These are phyloP conservation scores for Micronycteris hirsuta DNA, from an alignment of 2,113 vertebrate species.

Conservation along the genomic window DNA sequence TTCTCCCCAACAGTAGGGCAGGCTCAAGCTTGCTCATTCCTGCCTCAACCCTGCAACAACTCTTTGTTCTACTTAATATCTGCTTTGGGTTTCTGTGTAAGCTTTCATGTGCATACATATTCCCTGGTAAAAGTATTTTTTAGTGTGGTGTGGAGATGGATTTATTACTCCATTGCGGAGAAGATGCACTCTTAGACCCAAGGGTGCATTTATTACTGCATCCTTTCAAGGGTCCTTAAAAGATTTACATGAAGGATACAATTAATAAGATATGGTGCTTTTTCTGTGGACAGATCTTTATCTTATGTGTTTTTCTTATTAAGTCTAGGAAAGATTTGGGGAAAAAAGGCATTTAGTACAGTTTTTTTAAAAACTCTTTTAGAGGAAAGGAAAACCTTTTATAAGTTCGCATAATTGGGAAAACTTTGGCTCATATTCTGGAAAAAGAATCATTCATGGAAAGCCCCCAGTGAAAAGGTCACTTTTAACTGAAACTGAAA, in stretches of 20 bases:
- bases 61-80: not conserved
- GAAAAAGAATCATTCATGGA: slow-evolving; percentile 55
- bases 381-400: slow-evolving; percentile 25
- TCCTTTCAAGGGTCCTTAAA: not conserved
- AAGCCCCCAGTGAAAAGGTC: slow-evolving; percentile 61
- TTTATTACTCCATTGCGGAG: not conserved
- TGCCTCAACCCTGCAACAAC: not conserved
- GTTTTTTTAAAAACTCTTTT: not conserved
- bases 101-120: not conserved
- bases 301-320: not conserved
- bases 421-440: slow-evolving; percentile 49
- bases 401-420: slow-evolving; percentile 29
- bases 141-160: not conserved
- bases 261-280: not conserved
- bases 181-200: not conserved
- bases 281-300: not conserved
- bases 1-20: accelerated
- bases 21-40: not conserved
- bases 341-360: not conserved
- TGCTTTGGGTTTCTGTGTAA: not conserved
- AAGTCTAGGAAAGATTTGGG: not conserved
- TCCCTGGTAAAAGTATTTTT: not conserved
- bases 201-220: not conserved
- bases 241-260: not conserved
- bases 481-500: slow-evolving; percentile 58